Percentiles rank a stretch among this genome's conserved stretches.
phyloP scores from a whole-genome alignment of 2,113 vertebrate genomes.

The Vulpes lagopus region DNA sequence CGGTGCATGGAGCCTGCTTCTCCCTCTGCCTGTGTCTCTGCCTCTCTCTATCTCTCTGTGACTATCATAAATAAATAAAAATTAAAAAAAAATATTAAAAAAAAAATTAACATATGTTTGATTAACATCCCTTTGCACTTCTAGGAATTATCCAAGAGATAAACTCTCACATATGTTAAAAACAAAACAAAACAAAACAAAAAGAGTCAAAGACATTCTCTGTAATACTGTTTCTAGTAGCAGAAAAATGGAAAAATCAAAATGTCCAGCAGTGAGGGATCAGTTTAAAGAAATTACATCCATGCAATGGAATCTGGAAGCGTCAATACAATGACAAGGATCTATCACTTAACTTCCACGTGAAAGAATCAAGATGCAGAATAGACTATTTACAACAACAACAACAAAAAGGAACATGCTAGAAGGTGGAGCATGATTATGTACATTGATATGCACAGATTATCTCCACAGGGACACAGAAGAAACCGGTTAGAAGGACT shows the following conservation, averaged over 20 bases:
- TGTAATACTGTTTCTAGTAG: not conserved
- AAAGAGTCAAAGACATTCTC: not conserved
- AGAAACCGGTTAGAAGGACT: not conserved
- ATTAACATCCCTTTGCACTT: not conserved
- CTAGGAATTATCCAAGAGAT: not conserved
- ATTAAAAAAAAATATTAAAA: too few species aligned
- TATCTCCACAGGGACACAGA: not conserved
- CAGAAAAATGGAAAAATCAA: conserved; percentile 22
- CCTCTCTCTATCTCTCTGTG: too few species aligned
- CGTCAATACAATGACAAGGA: not conserved
- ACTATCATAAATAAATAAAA: too few species aligned
- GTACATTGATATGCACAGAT: not conserved
- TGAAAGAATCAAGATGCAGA: not conserved
- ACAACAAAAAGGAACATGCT: not conserved
- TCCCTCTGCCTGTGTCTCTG: too few species aligned
- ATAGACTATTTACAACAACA: not conserved
- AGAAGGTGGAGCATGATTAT: not conserved
- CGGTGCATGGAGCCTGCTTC: too few species aligned
- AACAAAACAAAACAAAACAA: not conserved
- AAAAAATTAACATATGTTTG: not conserved
- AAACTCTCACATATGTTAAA: not conserved
- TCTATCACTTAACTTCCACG: not conserved
- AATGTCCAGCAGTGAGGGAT: not conserved
- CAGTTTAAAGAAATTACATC: not conserved
- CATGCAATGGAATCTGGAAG: not conserved